A percentile compares a stretch with the other conserved stretches of the same genome.
Evolutionary conservation across 92 coral and sea anemone genomes (phyloP).

Genomic region (Epizoanthus illoricatus): DNA sequence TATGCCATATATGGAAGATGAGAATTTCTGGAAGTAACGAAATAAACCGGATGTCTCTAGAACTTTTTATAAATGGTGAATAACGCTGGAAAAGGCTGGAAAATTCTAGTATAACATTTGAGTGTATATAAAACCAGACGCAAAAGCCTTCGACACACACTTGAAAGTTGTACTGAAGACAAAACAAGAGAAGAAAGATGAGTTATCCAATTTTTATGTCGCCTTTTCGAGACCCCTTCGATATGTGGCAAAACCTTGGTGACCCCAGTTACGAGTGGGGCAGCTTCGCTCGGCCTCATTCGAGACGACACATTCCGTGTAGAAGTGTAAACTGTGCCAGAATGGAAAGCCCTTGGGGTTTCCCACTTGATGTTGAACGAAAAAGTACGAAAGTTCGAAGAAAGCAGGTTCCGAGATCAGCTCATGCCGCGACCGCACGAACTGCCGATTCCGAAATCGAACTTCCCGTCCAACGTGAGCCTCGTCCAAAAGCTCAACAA

Average conservation of each 20-base stretch:
- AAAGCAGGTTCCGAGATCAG: no score
- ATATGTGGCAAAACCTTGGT: conserved; percentile 12
- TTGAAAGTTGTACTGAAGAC: not conserved
- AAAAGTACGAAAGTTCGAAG: not conserved
- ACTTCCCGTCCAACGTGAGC: not conserved
- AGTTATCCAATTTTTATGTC: conserved; percentile 4
- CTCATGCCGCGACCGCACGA: no score
- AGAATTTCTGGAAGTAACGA: not conserved
- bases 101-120: not conserved
- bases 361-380: conserved; percentile 17
- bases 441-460: not conserved
- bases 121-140: conserved; percentile 12
- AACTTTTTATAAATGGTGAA: not conserved
- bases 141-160: not conserved
- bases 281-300: not conserved
- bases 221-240: conserved; percentile 9
- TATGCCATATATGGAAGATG: conserved; percentile 30
- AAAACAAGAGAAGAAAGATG: not conserved
- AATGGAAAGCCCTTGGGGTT: not conserved
- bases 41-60: conserved; percentile 21
- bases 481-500: not conserved
- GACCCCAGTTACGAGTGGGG: not conserved
- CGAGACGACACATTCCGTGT: not conserved
- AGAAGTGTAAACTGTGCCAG: not conserved
- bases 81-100: not conserved